Percentiles rank a stretch among this genome's conserved stretches.
These are phyloP conservation scores for Asobara japonica DNA, from an alignment of 1,140 invertebrate genomes.

Conservation along the genomic window DNA sequence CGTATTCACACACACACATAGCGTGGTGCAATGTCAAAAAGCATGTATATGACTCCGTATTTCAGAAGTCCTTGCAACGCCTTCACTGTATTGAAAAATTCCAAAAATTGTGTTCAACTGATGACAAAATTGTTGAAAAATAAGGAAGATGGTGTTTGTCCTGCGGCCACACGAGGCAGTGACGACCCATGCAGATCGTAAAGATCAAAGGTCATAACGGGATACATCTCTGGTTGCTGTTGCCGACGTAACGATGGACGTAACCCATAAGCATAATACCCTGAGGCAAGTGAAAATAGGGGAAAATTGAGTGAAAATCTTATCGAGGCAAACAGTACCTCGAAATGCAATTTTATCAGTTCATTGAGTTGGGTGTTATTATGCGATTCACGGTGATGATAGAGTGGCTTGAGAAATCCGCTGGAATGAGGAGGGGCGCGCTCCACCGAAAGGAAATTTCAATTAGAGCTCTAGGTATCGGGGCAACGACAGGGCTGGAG, in stretches of 20 bases:
- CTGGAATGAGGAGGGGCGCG: background rate
- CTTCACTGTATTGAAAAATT: too few species aligned
- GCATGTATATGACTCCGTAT: too few species aligned
- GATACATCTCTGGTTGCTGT: slow-evolving; percentile 22
- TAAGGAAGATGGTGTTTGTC: too few species aligned
- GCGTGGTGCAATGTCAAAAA: too few species aligned
- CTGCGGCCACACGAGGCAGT: too few species aligned
- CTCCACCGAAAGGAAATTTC: slow-evolving; percentile 29
- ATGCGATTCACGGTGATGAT: background rate
- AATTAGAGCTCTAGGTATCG: slow-evolving; percentile 46
- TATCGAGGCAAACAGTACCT: background rate
- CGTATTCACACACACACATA: too few species aligned
- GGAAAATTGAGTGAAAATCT: background rate
- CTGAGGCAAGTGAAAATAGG: background rate
- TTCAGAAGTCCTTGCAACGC: too few species aligned
- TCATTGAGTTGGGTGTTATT: background rate
- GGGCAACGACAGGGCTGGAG: slow-evolving; percentile 39
- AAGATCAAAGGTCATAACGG: slow-evolving; percentile 30
- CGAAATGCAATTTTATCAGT: background rate
- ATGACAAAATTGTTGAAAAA: too few species aligned
- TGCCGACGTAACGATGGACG: background rate
- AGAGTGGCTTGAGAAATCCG: background rate
- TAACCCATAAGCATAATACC: background rate
- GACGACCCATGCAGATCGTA: background rate
- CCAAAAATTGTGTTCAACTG: too few species aligned